Conservation (phyloP, 2,113 vertebrate genomes). For the Indicator maculatus region DNA sequence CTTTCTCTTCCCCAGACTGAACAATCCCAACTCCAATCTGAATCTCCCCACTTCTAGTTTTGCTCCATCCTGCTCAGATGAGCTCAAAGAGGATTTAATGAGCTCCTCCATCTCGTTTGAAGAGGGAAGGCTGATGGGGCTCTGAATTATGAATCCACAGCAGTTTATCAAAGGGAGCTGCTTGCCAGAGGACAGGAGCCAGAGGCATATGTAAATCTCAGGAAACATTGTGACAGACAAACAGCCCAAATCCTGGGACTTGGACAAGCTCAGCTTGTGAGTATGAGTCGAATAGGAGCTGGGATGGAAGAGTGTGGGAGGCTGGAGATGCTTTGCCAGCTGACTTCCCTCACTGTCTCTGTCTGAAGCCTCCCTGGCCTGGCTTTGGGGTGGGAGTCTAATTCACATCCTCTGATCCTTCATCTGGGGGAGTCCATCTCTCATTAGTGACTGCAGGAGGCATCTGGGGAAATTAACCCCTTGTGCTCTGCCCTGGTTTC, state of each 20-base stretch:
- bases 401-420: background rate
- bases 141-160: background rate
- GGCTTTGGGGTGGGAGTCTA: background rate
- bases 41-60: too few relatives aligned
- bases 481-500: background rate
- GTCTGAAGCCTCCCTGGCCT: accelerated
- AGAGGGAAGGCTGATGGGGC: background rate
- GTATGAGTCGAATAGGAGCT: background rate
- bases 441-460: background rate
- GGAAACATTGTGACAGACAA: background rate
- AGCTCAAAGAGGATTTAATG: background rate
- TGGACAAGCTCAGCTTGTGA: background rate
- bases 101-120: background rate
- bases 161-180: background rate
- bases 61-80: background rate
- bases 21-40: too few relatives aligned
- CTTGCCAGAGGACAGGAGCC: background rate
- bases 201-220: background rate
- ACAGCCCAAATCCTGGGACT: background rate
- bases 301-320: background rate
- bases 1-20: too few relatives aligned
- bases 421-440: background rate
- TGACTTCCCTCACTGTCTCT: background rate
- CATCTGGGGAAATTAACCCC: background rate
- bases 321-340: background rate